Conservation (phyloP, 2,888 invertebrate species). For the Drosophila rubida region DNA sequence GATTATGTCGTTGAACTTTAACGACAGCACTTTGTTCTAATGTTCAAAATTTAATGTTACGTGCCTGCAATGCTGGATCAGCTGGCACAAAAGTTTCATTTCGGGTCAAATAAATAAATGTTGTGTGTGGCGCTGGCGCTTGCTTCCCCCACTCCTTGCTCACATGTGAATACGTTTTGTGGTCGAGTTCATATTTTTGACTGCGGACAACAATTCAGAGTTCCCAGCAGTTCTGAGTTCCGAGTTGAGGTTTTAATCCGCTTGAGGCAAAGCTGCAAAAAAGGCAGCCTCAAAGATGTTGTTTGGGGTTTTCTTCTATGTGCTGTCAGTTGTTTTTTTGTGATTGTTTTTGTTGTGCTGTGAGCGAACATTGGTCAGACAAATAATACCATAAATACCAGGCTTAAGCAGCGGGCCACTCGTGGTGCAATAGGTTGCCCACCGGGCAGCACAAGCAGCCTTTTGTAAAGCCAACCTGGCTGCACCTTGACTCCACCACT, state of each 20-base stretch:
- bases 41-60: not conserved
- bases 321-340: not conserved
- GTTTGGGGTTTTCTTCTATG: conserved; percentile 8
- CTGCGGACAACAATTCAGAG: conserved; percentile 10
- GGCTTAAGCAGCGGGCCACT: conserved; percentile 33
- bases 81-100: not conserved
- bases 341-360: not conserved
- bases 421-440: conserved; percentile 13
- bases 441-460: conserved; percentile 25
- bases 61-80: not conserved
- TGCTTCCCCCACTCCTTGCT: not conserved
- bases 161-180: not conserved
- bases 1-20: not conserved
- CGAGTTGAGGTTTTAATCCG: conserved; percentile 43
- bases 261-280: conserved; percentile 28
- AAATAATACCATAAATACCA: conserved; percentile 43
- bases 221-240: conserved; percentile 14
- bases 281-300: conserved; percentile 22
- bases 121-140: not conserved
- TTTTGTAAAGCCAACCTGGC: conserved; percentile 29
- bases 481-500: conserved; percentile 51
- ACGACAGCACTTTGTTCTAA: not conserved
- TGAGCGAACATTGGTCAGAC: conserved; percentile 2
- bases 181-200: conserved; percentile 5
- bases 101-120: not conserved